Evolutionary conservation across 2,113 vertebrate species (phyloP), one percentile per base, ranked within the genome.

Genomic region (Nyctereutes procyonoides): DNA sequence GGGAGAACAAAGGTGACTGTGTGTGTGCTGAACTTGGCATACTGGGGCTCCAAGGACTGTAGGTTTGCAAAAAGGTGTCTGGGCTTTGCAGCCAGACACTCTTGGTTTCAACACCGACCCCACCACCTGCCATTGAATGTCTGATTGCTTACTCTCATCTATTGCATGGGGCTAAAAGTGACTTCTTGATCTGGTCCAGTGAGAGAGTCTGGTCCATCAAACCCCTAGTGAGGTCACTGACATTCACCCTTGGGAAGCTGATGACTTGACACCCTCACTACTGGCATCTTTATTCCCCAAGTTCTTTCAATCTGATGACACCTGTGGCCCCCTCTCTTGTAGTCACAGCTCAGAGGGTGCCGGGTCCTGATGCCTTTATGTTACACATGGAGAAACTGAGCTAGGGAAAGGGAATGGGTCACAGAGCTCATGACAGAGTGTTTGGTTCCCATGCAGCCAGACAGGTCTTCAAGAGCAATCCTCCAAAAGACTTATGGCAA

Each of bases 31-130:
- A 73, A 53, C 35, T 56, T 55, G 32, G 82, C 24, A 20, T 10
- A 14, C 10, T 0, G 17, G 15, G 32, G 6, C 38, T 60, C 5
- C 0, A 20, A 43, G 15, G n/a, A 22, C 16, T 11, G 30, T 3
- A 8, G 0, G 0, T 62, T 74, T 63, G 32, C 4, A 58, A 53
- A 24, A 86, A 69, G 53, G 35, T 56, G 22, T 26, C 62, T 51
- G 26, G 56, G 58, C 77, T 93, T n/a, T 30, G 20, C 30, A 84
- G 16, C 11, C 76, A 84, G 53, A 22, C 14, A 8, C 14, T 58
- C 24, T 48, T 79, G 48, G 19, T 93, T 76, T 74, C 63, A 71
- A 30, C 13, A 35, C 38, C 14, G 35, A 28, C 28, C 35, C 32
- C 51, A 26, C 13, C 51, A 24, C 77, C 32, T 35, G n/a, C 30